Evolutionary conservation across 2,888 invertebrate species (phyloP).

Genomic region (Phrixothrix hirtus): DNA sequence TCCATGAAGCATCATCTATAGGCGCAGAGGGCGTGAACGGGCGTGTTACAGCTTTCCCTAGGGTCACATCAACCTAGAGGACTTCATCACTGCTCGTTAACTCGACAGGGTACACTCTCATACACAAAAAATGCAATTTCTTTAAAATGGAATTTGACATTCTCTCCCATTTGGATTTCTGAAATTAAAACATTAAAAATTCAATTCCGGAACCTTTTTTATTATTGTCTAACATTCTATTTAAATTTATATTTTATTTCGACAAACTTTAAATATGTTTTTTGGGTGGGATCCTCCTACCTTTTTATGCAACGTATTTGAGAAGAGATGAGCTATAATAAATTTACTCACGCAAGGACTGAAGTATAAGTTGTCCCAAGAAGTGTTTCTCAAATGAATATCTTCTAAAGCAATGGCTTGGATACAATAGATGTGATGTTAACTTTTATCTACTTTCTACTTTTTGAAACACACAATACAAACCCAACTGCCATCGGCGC

Average conservation of each 20-base stretch:
- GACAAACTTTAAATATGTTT: background rate
- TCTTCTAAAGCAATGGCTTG: background rate
- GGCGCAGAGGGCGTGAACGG: slow-evolving; percentile 32
- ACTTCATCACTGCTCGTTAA: slow-evolving; percentile 42
- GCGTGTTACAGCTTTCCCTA: slow-evolving; percentile 34
- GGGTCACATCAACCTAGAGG: slow-evolving; percentile 40
- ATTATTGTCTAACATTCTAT: slow-evolving; percentile 9
- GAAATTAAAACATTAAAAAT: slow-evolving; percentile 21
- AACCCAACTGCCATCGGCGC: too few relatives aligned
- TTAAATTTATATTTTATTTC: slow-evolving; percentile 9
- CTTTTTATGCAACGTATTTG: background rate
- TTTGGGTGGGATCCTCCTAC: background rate
- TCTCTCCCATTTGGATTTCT: slow-evolving; percentile 11
- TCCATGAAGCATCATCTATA: slow-evolving; percentile 29
- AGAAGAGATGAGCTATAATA: background rate
- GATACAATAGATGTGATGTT: background rate
- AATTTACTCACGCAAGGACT: background rate
- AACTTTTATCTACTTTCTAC: background rate
- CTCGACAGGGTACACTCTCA: slow-evolving; percentile 31
- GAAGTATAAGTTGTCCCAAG: background rate
- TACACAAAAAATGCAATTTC: slow-evolving; percentile 14
- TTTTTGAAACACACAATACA: background rate
- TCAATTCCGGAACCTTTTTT: slow-evolving; percentile 11
- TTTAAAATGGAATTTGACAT: slow-evolving; percentile 9
- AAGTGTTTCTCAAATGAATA: background rate